Evolutionary conservation across 2,888 invertebrate species (phyloP), one percentile per base, ranked within the genome.

Genomic region (Lutraria lutraria): DNA sequence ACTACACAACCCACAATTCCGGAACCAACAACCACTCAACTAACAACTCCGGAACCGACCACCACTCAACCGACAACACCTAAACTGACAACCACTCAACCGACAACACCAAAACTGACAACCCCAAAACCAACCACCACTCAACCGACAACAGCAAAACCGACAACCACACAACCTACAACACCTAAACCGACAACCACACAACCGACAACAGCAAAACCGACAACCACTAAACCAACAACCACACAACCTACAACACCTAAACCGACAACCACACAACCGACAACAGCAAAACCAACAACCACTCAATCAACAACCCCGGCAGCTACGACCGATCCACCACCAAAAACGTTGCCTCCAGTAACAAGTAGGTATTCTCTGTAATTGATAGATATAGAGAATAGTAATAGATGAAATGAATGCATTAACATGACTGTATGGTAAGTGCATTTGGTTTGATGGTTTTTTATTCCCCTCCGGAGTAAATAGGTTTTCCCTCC

Each of bases 261-360:
- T 52, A n/a, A 43, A 29, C 43, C 83, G 43, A 68, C 68, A 72
- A 43, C 43, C 2, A 43, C 43, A 43, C 43, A 43, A 43, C 43
- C 43, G 8, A 43, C 43, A 43, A 53, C 68, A 21, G n/a, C 83
- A 43, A 21, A 31, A 34, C 12, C 83, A 34, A 31, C 83, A 63
- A 60, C 56, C 4, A 56, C 63, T n/a, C 43, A 43, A 43, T 31
- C 63, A 83, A 34, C 68, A 43, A 68, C 34, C 63, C 34, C 54
- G 12, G 83, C 83, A 34, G 68, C 83, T 63, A 63, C 83, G 43
- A 83, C 72, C n/a, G 52, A 29, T 4, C 43, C 53, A 21, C 83
- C 72, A 8, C 83, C 83, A 29, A 68, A 83, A 68, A 83, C 83
- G 29, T n/a, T 83, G 12, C 52, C 83, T 4, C 83, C 83, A 25